phyloP scores from a whole-genome alignment of 2,797 vertebrate genomes.

The Sebastiscus tertius region DNA sequence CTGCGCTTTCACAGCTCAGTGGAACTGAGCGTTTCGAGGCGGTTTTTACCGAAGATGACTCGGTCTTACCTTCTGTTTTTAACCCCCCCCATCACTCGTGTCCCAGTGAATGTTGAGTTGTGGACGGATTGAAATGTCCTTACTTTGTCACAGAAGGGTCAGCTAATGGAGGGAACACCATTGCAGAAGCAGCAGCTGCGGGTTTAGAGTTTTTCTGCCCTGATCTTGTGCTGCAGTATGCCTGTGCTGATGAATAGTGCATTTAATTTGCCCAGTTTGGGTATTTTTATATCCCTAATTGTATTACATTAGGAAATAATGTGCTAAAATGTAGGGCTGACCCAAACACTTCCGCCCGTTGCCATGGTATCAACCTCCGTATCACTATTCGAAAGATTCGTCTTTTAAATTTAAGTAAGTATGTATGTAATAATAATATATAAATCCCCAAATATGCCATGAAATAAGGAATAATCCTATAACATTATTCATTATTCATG shows the following conservation, averaged over 20 bases:
- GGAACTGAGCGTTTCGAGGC: constrained; percentile 15
- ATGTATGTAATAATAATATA: too few species aligned
- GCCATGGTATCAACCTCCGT: too few species aligned
- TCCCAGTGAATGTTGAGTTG: background rate
- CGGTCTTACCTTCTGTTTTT: constrained; percentile 13
- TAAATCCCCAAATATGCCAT: too few species aligned
- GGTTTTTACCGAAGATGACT: constrained; percentile 27
- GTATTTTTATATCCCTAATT: constrained; percentile 31
- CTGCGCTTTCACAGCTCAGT: constrained; percentile 51
- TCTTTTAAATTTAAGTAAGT: fast-evolving
- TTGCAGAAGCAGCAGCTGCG: constrained; percentile 12
- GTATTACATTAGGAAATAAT: constrained; percentile 19
- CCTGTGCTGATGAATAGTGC: background rate
- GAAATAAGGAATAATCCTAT: too few species aligned
- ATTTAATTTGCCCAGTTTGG: constrained; percentile 6
- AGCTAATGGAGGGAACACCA: constrained; percentile 3
- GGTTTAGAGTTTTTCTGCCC: background rate
- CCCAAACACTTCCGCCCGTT: too few species aligned
- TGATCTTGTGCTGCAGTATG: background rate
- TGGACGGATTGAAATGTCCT: constrained; percentile 5
- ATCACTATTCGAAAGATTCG: too few species aligned
- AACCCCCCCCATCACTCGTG: background rate
- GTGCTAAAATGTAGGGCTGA: background rate
- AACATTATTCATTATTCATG: too few species aligned
- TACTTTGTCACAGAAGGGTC: background rate